Evolutionary conservation across 1,140 invertebrate genomes (phyloP).

Genomic region (Zaprionus capensis): DNA sequence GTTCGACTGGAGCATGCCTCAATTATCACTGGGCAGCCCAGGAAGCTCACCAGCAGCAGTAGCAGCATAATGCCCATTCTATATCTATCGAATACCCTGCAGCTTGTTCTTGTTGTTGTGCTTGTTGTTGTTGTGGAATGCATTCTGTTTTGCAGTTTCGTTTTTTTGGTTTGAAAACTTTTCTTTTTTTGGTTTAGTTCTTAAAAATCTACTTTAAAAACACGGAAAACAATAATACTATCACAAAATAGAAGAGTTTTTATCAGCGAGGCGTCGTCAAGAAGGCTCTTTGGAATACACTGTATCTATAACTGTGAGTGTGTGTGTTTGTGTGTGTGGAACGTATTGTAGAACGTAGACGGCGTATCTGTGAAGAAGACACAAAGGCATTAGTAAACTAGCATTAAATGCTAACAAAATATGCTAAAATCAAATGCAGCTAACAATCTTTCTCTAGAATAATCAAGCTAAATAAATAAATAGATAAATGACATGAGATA

Average conservation of each 20-base stretch:
- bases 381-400: constrained; percentile 56
- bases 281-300: constrained; percentile 63
- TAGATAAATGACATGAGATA: constrained; percentile 25
- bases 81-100: constrained; percentile 48
- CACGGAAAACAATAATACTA: constrained; percentile 50
- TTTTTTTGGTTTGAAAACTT: constrained; percentile 40
- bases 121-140: constrained; percentile 40
- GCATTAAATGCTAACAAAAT: constrained; percentile 17
- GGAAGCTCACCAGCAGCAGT: constrained; percentile 51
- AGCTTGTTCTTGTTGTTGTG: constrained; percentile 20
- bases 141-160: constrained; percentile 38
- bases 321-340: constrained; percentile 43
- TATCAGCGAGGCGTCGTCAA: constrained; percentile 57
- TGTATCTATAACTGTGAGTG: constrained; percentile 7
- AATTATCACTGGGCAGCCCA: constrained; percentile 69
- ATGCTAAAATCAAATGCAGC: background rate
- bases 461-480: constrained; percentile 4
- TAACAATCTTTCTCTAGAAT: background rate
- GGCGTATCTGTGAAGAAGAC: constrained; percentile 72
- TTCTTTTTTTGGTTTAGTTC: constrained; percentile 35
- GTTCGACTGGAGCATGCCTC: constrained; percentile 94
- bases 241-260: constrained; percentile 56
- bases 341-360: constrained; percentile 42
- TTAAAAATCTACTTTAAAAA: constrained; percentile 48
- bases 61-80: constrained; percentile 42